Evolutionary conservation across 92 coral and sea anemone species (phyloP), one percentile per base, ranked within the genome.

Genomic region (Paramuricea clavata): DNA sequence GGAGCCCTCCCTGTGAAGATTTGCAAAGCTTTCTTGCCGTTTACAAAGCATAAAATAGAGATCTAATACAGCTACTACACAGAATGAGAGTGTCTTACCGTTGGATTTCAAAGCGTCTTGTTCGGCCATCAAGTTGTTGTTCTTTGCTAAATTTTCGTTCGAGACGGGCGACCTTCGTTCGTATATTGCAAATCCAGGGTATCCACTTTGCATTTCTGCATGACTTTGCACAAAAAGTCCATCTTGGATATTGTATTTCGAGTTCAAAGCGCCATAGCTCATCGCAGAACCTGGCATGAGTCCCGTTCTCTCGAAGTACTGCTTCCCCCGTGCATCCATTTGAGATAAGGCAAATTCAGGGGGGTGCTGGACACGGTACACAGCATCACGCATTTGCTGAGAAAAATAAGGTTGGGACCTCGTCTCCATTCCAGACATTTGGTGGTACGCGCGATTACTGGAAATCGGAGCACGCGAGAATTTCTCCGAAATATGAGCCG

Each of bases 241-340:
- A 59, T 79, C 84, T n/a, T 34, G 72, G 0, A 79, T 59, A 15
- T 25, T 39, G 27, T 30, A 79, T 13, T 79, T 79, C 7, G 72
- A 12, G 31, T 65, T 65, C 10, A 28, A 28, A 28, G 19, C 72
- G 10, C n/a, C 22, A 30, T 12, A 33, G 28, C 9, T 26, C 41
- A 27, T 65, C 12, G 72, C 72, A 65, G 72, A 27, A 15, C 92
- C 91, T 12, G 83, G 93, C 21, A 91, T 49, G 39, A 90, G 59
- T 0, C 90, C 92, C 31, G 85, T 86, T 34, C 98, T 89, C 85
- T 94, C 98, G 49, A 88, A 89, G 88, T 68, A 96, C 42, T 93
- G 99, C 73, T 21, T 59, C 34, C 84, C 84, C 84, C 84, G 39
- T 79, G 34, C 71, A 17, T 79, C 84, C 11, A 42, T 27, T 61